phyloP scores from a whole-genome alignment of 2,888 invertebrate genomes.

The Tiphia femorata region DNA sequence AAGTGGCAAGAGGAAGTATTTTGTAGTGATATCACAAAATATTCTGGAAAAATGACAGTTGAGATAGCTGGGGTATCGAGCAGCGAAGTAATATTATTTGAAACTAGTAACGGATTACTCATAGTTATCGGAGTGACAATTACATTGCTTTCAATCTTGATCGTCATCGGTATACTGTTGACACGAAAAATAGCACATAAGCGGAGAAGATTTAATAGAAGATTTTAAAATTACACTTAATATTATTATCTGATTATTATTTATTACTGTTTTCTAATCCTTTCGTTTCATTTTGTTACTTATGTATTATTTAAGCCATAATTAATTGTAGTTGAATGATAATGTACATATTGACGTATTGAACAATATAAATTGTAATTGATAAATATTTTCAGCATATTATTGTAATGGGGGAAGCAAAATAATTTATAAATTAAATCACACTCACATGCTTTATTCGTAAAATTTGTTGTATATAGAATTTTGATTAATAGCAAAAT shows the following conservation, averaged over 20 bases:
- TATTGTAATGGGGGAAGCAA: too few relatives aligned
- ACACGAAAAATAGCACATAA: conserved; percentile 42
- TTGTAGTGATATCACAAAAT: conserved; percentile 37
- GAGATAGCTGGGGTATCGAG: conserved; percentile 30
- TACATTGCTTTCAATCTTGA: conserved; percentile 45
- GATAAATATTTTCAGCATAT: too few relatives aligned
- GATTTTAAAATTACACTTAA: conserved; percentile 43
- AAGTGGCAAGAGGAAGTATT: conserved; percentile 72
- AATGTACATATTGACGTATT: too few relatives aligned
- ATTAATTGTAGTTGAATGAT: too few relatives aligned
- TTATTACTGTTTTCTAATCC: neutral
- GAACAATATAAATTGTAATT: too few relatives aligned
- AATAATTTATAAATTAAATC: too few relatives aligned
- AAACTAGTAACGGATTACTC: conserved; percentile 51
- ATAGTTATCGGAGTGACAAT: conserved; percentile 42
- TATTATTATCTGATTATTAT: neutral
- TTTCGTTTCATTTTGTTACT: too few relatives aligned
- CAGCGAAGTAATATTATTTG: conserved; percentile 37
- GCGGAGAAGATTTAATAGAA: conserved; percentile 52
- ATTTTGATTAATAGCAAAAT: too few relatives aligned
- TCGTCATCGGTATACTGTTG: conserved; percentile 51
- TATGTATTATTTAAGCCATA: too few relatives aligned
- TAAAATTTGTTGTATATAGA: too few relatives aligned
- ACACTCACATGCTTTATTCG: too few relatives aligned
- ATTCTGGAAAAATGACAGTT: conserved; percentile 37